phyloP scores from a whole-genome alignment of 1,140 invertebrate genomes.

The Diabrotica virgifera region DNA sequence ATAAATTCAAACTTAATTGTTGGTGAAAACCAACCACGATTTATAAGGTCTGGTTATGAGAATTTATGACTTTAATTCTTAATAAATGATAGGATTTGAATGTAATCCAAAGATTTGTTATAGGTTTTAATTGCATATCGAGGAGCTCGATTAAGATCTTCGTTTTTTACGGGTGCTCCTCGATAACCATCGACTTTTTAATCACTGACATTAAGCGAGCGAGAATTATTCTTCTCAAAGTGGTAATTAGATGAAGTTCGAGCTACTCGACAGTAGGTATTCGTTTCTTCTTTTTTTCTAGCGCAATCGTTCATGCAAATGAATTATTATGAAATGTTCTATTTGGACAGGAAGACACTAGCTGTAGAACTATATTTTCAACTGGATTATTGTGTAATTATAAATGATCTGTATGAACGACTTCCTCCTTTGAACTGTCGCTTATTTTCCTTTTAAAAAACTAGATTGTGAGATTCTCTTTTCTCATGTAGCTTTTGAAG shows the following conservation, averaged over 20 bases:
- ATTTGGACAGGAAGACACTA: slow-evolving; percentile 5
- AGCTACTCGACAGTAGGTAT: not conserved
- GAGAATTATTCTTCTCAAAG: slow-evolving; percentile 28
- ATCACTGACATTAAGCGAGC: slow-evolving; percentile 25
- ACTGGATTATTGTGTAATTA: too few relatives aligned
- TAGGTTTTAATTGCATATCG: slow-evolving; percentile 33
- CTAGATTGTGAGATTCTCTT: too few relatives aligned
- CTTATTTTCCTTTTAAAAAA: too few relatives aligned
- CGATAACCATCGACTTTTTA: slow-evolving; percentile 31
- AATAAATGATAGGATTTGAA: slow-evolving; percentile 35
- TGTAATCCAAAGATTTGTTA: slow-evolving; percentile 37
- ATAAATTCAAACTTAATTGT: slow-evolving; percentile 37
- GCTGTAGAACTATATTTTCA: not conserved
- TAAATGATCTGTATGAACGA: too few relatives aligned
- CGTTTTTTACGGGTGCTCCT: slow-evolving; percentile 31
- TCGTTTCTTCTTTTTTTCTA: not conserved
- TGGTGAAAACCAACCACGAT: slow-evolving; percentile 35
- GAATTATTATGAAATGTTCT: not conserved
- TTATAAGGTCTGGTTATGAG: slow-evolving; percentile 31
- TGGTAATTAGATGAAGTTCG: slow-evolving; percentile 21
- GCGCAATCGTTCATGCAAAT: not conserved
- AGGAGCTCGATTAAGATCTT: slow-evolving; percentile 34
- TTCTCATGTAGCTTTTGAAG: too few relatives aligned
- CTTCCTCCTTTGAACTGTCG: too few relatives aligned
- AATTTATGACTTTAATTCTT: slow-evolving; percentile 35